These are phyloP conservation scores for Cichladusa arquata DNA, from an alignment of 2,113 vertebrate genomes.

Conservation along the genomic window DNA sequence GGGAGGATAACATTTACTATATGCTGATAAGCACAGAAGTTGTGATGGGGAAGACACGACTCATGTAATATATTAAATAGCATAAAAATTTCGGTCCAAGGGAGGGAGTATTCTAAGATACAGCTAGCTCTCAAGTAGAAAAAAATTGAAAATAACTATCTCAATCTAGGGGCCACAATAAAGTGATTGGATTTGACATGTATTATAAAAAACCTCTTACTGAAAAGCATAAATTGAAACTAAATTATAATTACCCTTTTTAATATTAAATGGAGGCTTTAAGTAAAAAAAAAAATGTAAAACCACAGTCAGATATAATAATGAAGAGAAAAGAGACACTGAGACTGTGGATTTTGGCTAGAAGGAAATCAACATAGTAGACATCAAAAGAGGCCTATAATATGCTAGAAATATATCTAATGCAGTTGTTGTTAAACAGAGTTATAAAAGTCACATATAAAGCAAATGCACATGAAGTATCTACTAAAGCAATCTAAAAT, in stretches of 20 bases:
- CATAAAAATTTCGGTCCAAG: not conserved
- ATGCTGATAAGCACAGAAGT: not conserved
- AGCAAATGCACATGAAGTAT: not conserved
- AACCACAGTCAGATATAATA: not conserved
- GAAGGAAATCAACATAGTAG: not conserved
- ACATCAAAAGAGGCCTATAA: not conserved
- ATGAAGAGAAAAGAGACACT: not conserved
- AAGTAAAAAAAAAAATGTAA: not conserved
- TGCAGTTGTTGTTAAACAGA: not conserved
- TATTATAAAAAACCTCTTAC: not conserved
- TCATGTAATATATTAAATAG: not conserved
- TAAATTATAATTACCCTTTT: not conserved
- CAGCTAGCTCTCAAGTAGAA: not conserved
- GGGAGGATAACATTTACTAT: not conserved
- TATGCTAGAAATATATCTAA: not conserved
- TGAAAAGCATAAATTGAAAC: not conserved
- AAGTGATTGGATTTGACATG: not conserved
- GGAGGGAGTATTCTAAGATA: not conserved
- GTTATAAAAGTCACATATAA: not conserved
- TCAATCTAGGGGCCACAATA: not conserved
- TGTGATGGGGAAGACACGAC: not conserved
- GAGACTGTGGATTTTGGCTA: not conserved
- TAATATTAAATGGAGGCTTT: not conserved
- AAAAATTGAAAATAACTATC: not conserved
- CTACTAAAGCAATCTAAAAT: not conserved